Evolutionary conservation across 2,113 vertebrate species (phyloP).

Genomic region (Pteruthius melanotis): DNA sequence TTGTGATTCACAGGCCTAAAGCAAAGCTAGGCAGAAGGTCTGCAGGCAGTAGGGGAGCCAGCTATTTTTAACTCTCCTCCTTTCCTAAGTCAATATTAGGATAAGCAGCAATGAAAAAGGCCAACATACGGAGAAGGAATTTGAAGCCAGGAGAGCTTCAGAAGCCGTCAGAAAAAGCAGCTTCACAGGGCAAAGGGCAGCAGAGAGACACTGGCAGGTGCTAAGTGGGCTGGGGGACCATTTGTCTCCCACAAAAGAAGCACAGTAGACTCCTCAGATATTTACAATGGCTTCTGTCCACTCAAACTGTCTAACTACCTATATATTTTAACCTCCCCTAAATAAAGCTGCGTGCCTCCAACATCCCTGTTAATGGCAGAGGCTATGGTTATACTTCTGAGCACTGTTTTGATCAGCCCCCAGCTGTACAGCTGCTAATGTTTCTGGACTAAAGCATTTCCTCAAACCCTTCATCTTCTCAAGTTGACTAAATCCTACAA

Average conservation of each 20-base stretch:
- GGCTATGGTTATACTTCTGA: not conserved
- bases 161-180: not conserved
- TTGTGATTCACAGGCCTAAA: constrained; percentile 16
- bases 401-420: not conserved
- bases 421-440: not conserved
- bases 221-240: constrained; percentile 36
- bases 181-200: constrained; percentile 42
- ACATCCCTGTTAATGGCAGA: not conserved
- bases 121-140: constrained; percentile 52
- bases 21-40: constrained; percentile 18
- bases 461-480: not conserved
- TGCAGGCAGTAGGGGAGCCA: not conserved
- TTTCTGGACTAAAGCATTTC: constrained; percentile 6
- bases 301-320: not conserved
- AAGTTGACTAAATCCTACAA: constrained; percentile 4
- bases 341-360: not conserved
- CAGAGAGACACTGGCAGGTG: constrained; percentile 34
- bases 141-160: not conserved
- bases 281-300: constrained; percentile 28
- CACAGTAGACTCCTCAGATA: not conserved
- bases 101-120: constrained; percentile 40
- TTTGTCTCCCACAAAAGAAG: constrained; percentile 14
- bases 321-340: not conserved
- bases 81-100: constrained; percentile 60
- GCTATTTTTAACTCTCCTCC: constrained; percentile 10